A percentile compares a stretch with the other conserved stretches of the same genome.
phyloP scores from a whole-genome alignment of 2,113 vertebrate genomes.

The Rana temporaria region DNA sequence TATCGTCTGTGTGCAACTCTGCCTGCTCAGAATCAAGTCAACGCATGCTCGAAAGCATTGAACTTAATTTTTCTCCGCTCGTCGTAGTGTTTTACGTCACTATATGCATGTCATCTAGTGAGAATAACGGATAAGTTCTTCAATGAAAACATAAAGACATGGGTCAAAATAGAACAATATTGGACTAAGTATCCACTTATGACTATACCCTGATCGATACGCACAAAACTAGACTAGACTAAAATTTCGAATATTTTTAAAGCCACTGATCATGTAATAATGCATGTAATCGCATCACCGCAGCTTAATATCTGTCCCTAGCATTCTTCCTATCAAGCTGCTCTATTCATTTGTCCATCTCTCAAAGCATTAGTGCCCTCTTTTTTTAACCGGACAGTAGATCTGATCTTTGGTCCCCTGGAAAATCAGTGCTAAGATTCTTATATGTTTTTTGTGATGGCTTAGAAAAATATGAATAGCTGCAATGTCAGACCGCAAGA shows the following conservation, averaged over 20 bases:
- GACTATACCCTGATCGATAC: too few relatives aligned
- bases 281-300: slow-evolving; percentile 18
- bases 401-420: slow-evolving; percentile 33
- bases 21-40: too few relatives aligned
- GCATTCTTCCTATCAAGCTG: slow-evolving; percentile 27
- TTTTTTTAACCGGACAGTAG: slow-evolving; percentile 35
- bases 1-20: too few relatives aligned
- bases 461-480: slow-evolving; percentile 29
- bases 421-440: slow-evolving; percentile 34
- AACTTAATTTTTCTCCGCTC: too few relatives aligned
- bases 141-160: too few relatives aligned
- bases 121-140: too few relatives aligned
- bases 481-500: slow-evolving; percentile 27
- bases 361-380: slow-evolving; percentile 28
- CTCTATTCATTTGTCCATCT: slow-evolving; percentile 24
- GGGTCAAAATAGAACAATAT: too few relatives aligned
- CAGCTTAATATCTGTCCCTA: slow-evolving; percentile 24
- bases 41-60: too few relatives aligned
- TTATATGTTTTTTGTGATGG: slow-evolving; percentile 32
- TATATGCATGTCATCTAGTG: too few relatives aligned
- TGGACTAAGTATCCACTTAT: too few relatives aligned
- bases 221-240: too few relatives aligned
- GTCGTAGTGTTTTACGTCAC: too few relatives aligned
- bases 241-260: slow-evolving; percentile 48
- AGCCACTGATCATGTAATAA: slow-evolving; percentile 46